These are phyloP conservation scores for Notolabrus celidotus DNA, from an alignment of 2,797 vertebrate genomes.

Conservation along the genomic window DNA sequence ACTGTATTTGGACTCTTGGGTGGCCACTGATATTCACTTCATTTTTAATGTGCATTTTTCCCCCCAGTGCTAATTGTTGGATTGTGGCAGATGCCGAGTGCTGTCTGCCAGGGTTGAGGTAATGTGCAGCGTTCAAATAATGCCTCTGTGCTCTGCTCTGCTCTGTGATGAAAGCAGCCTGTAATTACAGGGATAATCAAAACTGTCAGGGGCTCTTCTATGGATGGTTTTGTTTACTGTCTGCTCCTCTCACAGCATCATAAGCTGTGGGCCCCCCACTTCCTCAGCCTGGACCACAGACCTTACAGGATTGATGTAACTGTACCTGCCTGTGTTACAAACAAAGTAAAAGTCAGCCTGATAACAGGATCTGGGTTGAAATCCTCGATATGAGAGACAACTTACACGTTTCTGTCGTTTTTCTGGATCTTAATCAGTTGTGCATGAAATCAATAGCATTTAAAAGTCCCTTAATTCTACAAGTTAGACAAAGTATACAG, in stretches of 20 bases:
- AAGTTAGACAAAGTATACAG: too few species aligned
- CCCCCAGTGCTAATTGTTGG: constrained; percentile 76
- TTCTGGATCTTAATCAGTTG: too few species aligned
- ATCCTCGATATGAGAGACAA: neutral
- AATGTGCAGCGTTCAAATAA: constrained; percentile 80
- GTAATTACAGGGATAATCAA: constrained; percentile 85
- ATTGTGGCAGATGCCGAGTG: constrained; percentile 73
- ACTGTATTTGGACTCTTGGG: constrained; percentile 82
- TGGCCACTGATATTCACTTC: constrained; percentile 81
- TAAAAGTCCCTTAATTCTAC: too few species aligned
- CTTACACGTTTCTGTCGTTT: too few species aligned
- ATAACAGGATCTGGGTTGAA: neutral
- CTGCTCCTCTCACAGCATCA: constrained; percentile 70
- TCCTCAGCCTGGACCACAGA: constrained; percentile 49
- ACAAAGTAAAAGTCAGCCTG: constrained; percentile 25
- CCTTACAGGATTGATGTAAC: constrained; percentile 31
- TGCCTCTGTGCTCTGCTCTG: constrained; percentile 76
- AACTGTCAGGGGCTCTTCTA: constrained; percentile 80
- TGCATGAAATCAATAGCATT: too few species aligned
- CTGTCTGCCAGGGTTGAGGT: constrained; percentile 83
- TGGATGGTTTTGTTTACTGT: constrained; percentile 73
- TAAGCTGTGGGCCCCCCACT: constrained; percentile 51
- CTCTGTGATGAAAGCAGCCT: constrained; percentile 75
- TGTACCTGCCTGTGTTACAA: constrained; percentile 34
- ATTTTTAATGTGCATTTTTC: constrained; percentile 75